Conservation (phyloP, 2,888 invertebrate species). For the Cephus rjabovi region DNA sequence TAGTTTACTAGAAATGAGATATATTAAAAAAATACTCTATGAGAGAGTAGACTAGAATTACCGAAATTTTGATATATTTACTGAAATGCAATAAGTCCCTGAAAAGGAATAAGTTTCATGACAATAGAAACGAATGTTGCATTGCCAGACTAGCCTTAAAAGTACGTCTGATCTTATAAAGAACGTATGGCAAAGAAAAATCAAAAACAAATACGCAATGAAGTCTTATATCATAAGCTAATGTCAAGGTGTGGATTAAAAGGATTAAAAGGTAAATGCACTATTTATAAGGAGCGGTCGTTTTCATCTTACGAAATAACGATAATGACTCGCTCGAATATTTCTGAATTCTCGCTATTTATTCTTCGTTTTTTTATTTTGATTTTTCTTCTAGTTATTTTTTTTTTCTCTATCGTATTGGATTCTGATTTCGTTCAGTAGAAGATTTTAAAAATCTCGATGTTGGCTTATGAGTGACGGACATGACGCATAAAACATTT, state of each 20-base stretch:
- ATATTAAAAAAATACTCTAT: slow-evolving; percentile 7
- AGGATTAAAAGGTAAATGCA: slow-evolving; percentile 42
- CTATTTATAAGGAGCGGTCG: slow-evolving; percentile 42
- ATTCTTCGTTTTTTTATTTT: slow-evolving; percentile 32
- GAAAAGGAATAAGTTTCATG: too few relatives aligned
- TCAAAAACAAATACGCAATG: slow-evolving; percentile 16
- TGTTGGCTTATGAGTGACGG: too few relatives aligned
- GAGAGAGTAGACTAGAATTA: too few relatives aligned
- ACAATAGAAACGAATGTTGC: slow-evolving; percentile 44
- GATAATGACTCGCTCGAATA: too few relatives aligned
- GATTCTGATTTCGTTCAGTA: too few relatives aligned
- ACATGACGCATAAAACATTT: too few relatives aligned
- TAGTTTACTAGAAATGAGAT: slow-evolving; percentile 14
- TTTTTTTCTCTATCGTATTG: background rate
- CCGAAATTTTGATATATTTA: too few relatives aligned
- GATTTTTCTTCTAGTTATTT: slow-evolving; percentile 15
- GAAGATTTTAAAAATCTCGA: too few relatives aligned
- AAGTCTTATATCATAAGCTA: slow-evolving; percentile 48
- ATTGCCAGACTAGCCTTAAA: slow-evolving; percentile 37
- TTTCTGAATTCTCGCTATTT: slow-evolving; percentile 28
- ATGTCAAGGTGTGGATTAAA: slow-evolving; percentile 44
- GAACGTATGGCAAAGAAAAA: slow-evolving; percentile 43
- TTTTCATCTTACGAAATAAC: slow-evolving; percentile 18
- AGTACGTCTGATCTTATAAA: slow-evolving; percentile 46
- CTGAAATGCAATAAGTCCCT: too few relatives aligned